phyloP scores from a whole-genome alignment of 2,888 invertebrate species.

The Latrodectus hesperus region DNA sequence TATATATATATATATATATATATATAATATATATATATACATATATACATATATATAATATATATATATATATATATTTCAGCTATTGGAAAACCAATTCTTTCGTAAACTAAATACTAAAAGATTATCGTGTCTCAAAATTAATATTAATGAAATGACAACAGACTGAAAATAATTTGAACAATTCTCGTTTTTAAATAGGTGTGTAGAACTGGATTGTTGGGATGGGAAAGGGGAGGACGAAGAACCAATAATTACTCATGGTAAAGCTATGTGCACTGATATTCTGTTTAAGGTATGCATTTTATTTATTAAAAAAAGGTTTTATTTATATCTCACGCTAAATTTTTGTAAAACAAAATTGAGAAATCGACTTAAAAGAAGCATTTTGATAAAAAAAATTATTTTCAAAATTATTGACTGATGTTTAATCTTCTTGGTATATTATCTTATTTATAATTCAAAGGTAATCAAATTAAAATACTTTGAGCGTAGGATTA shows the following conservation, averaged over 20 bases:
- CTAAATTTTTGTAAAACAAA: background rate
- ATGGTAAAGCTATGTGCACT: slow-evolving; percentile 99
- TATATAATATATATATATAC: too few species aligned
- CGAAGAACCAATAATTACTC: slow-evolving; percentile 99
- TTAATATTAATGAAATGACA: background rate
- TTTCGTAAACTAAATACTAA: too few species aligned
- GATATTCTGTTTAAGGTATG: slow-evolving; percentile 94
- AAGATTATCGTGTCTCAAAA: too few species aligned
- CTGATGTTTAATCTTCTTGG: too few species aligned
- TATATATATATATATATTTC: background rate
- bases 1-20: background rate
- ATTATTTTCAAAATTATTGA: too few species aligned
- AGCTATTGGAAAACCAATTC: too few species aligned
- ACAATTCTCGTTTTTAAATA: slow-evolving; percentile 74
- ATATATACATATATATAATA: too few species aligned
- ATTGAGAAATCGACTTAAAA: background rate
- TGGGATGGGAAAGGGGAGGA: slow-evolving; percentile 99
- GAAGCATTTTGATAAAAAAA: too few species aligned
- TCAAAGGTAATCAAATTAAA: too few species aligned
- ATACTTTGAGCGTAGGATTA: too few species aligned
- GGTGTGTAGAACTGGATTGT: slow-evolving; percentile 98
- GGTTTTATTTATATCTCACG: background rate
- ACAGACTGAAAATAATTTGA: background rate
- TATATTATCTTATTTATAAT: too few species aligned
- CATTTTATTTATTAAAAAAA: background rate